These are phyloP conservation scores for Oscheius sp. DNA, from an alignment of 1,140 invertebrate species.

Conservation along the genomic window DNA sequence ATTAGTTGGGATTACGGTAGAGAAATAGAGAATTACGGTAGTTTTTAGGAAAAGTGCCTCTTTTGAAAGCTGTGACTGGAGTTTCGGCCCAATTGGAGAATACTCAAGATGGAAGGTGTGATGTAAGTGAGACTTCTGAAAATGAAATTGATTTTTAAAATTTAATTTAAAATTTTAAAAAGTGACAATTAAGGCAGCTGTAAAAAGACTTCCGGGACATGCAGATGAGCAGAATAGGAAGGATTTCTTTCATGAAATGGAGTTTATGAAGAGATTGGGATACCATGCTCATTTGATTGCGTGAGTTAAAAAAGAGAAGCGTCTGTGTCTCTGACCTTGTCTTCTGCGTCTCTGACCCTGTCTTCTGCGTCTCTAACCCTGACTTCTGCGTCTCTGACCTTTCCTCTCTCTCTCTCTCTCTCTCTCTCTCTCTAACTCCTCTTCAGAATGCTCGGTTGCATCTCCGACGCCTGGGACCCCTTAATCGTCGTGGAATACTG, in stretches of 20 bases:
- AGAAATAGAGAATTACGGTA: not conserved
- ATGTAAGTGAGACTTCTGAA: not conserved
- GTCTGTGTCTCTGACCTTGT: too few species aligned
- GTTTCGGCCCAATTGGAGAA: conserved; percentile 9
- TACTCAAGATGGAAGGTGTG: conserved; percentile 5
- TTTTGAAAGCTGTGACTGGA: conserved; percentile 2
- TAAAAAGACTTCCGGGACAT: conserved; percentile 32
- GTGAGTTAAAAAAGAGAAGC: not conserved
- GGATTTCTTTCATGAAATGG: conserved; percentile 38
- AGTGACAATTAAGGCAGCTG: conserved; percentile 7
- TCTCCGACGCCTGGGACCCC: conserved; percentile 22
- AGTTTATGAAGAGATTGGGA: conserved; percentile 33
- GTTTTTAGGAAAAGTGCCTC: conserved; percentile 24
- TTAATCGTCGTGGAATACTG: conserved; percentile 36
- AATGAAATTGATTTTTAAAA: too few species aligned
- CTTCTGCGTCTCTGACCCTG: too few species aligned
- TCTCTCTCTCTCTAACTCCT: not conserved
- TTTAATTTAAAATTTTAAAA: not conserved
- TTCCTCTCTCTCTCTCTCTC: too few species aligned
- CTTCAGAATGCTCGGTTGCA: conserved; percentile 22
- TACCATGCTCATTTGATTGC: conserved; percentile 24
- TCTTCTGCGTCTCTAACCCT: too few species aligned
- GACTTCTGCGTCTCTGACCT: too few species aligned
- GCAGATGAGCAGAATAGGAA: conserved; percentile 16
- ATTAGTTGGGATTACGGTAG: not conserved